phyloP scores from a whole-genome alignment of 1,140 invertebrate genomes.

The Berghia stephanieae region DNA sequence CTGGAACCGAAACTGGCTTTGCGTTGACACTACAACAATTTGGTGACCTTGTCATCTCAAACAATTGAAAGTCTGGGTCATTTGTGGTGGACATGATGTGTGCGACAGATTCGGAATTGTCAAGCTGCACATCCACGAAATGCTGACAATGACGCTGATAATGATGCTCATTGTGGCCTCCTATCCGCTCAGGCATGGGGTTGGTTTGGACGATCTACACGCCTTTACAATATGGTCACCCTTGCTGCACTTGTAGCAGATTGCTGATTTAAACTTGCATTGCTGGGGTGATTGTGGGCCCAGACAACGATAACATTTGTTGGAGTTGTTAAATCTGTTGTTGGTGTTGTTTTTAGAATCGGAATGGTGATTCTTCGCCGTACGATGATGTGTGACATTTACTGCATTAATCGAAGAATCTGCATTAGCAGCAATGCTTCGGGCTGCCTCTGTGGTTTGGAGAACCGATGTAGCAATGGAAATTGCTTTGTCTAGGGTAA shows the following conservation, averaged over 20 bases:
- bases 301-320: not conserved
- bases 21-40: not conserved
- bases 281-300: not conserved
- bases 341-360: not conserved
- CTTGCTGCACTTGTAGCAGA: too few species aligned
- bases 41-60: too few species aligned
- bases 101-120: not conserved
- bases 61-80: too few species aligned
- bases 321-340: not conserved
- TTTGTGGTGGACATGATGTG: not conserved
- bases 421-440: too few species aligned
- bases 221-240: too few species aligned
- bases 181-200: not conserved
- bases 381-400: slow-evolving; percentile 15
- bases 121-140: not conserved
- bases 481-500: slow-evolving; percentile 34
- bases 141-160: not conserved
- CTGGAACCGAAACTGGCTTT: too few species aligned
- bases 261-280: not conserved
- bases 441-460: slow-evolving; percentile 31
- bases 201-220: too few species aligned
- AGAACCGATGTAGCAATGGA: slow-evolving; percentile 36
- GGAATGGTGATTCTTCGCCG: not conserved
- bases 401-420: too few species aligned
- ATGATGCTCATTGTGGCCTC: too few species aligned